A percentile compares a stretch with the other conserved stretches of the same genome.
Conservation (phyloP, 2,113 vertebrate genomes). For the Vanacampus margaritifer region DNA sequence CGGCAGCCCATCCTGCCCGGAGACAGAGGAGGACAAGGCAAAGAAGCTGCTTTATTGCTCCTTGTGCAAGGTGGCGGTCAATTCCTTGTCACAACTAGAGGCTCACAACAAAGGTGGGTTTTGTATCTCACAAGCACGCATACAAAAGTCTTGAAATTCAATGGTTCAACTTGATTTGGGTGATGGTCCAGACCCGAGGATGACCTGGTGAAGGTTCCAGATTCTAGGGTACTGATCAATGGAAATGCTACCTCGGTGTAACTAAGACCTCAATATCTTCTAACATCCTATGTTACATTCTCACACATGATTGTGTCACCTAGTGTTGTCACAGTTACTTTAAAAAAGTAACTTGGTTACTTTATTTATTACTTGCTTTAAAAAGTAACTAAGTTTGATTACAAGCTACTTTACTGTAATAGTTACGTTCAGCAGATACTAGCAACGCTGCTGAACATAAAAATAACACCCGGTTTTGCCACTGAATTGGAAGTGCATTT, state of each 20-base stretch:
- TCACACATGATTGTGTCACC: background rate
- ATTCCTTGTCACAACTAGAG: conserved; percentile 90
- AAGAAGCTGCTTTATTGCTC: conserved; percentile 89
- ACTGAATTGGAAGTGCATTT: too few species aligned
- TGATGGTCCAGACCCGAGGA: background rate
- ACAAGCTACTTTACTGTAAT: too few species aligned
- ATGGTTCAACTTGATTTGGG: background rate
- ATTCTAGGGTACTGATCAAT: background rate
- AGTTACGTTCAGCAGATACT: too few species aligned
- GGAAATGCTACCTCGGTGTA: conserved; percentile 1
- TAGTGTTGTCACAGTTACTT: too few species aligned
- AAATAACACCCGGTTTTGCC: too few species aligned
- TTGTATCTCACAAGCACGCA: background rate
- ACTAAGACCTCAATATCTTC: background rate
- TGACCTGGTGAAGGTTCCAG: background rate
- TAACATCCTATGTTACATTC: background rate
- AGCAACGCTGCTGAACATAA: too few species aligned
- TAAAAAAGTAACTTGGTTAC: too few species aligned
- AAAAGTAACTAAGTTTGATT: too few species aligned
- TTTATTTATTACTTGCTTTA: too few species aligned
- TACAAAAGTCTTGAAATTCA: background rate
- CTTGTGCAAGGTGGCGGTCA: conserved; percentile 91
- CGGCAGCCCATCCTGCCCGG: conserved; percentile 59
- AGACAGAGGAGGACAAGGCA: conserved; percentile 85
- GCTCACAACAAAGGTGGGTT: conserved; percentile 88